Base-by-base conservation (phyloP, 2,113 vertebrate species). In the Microtus pennsylvanicus region DNA sequence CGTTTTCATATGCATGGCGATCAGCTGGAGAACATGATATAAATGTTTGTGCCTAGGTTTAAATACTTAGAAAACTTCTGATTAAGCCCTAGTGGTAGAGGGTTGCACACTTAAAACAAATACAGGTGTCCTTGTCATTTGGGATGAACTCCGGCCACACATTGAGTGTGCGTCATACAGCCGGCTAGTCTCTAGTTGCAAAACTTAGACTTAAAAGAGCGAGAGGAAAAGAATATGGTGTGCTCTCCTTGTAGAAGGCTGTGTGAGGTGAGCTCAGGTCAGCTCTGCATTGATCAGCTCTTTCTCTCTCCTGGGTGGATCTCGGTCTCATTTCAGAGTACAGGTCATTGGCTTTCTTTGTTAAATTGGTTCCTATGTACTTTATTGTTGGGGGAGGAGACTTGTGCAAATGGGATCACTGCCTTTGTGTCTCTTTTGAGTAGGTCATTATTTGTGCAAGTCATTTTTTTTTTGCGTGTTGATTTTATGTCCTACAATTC, bases 21-120 rank as follows among this genome's bases (percentile, higher is more conserved):
- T 89, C 14, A 52, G 55, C 30, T 13, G 45, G 28, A 45, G 30
- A 67, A 0, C 55, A 74, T 61, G 45, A 81, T 74, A 38, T 30
- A 96, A 88, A 80, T 90, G 50, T 77, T 50, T 90, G 61, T 67
- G 67, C 22, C 28, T 78, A 33, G 82, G 70, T 45, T 92, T 90
- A 80, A 96, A 26, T 19, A 21, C 24, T 91, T 33, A 86, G 50
- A 55, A 76, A 24, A 86, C 81, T 83, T 78, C 45, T 92, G 42
- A 72, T 89, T 80, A 42, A 89, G 35, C 58, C 7, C 52, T 22
- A n/a, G 6, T 33, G 10, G 28, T 69, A 24, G 78, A 75, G n/a
- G 26, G 70, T 52, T 61, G 11, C 69, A 19, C 26, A 70, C 75
- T 87, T 85, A 22, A 83, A 69, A 22, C 89, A 69, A 45, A 22